A percentile compares a stretch with the other conserved stretches of the same genome.
These are phyloP conservation scores for Julus scandinavius DNA, from an alignment of 2,888 invertebrate genomes.

Conservation along the genomic window DNA sequence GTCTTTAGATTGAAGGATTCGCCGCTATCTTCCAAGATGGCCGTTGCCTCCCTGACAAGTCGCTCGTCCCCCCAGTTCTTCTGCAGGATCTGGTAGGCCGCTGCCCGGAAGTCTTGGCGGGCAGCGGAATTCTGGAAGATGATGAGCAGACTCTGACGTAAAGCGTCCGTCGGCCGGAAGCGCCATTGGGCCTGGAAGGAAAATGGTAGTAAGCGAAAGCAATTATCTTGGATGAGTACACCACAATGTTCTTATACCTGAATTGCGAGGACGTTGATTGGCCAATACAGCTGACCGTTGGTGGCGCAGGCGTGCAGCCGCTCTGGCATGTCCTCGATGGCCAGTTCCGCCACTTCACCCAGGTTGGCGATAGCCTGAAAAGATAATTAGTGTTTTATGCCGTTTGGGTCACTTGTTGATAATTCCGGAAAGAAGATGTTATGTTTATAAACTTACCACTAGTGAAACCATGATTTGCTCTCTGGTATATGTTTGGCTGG, in stretches of 20 bases:
- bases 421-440: no score
- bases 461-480: neutral
- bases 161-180: neutral
- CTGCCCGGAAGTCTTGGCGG: neutral
- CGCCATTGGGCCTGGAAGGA: neutral
- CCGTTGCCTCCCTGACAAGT: neutral
- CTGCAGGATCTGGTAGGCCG: neutral
- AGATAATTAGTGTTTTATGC: neutral
- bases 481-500: neutral
- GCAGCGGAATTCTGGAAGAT: neutral
- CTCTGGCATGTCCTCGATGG: neutral
- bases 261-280: slow-evolving; percentile 35
- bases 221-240: no score
- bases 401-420: neutral
- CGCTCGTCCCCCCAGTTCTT: neutral
- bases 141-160: neutral
- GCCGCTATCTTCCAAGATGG: neutral
- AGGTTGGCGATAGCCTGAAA: slow-evolving; percentile 1
- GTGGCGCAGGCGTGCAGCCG: neutral
- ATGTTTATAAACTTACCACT: neutral
- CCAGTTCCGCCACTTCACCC: neutral
- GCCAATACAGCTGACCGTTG: neutral
- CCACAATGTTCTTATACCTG: neutral
- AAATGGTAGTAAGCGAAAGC: neutral
- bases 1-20: neutral